These are phyloP conservation scores for fruit fly (Drosophila melanogaster) DNA, from an alignment of 1,140 invertebrate species.

Conservation along the genomic window DNA sequence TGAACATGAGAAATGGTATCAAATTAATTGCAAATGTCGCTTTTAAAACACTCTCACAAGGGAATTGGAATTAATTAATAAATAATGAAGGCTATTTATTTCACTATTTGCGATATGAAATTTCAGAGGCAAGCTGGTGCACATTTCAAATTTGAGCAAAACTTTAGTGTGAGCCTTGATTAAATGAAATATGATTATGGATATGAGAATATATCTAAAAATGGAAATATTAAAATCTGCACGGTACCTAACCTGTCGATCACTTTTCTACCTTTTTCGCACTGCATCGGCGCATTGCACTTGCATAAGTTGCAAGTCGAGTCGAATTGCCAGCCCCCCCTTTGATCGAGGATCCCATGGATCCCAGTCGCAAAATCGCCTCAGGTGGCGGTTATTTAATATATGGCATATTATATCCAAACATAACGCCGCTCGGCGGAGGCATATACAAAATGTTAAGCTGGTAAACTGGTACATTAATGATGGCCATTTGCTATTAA, in stretches of 20 bases:
- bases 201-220: too few relatives aligned
- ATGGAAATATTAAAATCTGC: too few relatives aligned
- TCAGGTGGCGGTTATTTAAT: constrained; percentile 52
- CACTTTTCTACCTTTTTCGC: background rate
- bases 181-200: too few relatives aligned
- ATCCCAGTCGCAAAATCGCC: constrained; percentile 8
- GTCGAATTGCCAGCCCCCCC: background rate
- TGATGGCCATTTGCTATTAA: constrained; percentile 76
- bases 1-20: constrained; percentile 4
- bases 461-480: constrained; percentile 71
- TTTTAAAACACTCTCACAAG: constrained; percentile 9
- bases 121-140: background rate
- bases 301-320: constrained; percentile 41
- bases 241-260: background rate
- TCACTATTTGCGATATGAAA: background rate
- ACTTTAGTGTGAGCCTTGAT: too few relatives aligned
- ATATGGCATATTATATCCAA: constrained; percentile 57
- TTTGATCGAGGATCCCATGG: constrained; percentile 3
- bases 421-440: constrained; percentile 19
- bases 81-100: background rate
- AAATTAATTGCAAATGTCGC: constrained; percentile 9
- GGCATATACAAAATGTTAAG: constrained; percentile 29
- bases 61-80: constrained; percentile 15
- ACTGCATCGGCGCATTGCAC: constrained; percentile 36
- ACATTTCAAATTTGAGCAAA: background rate